These are phyloP conservation scores for Poeciliopsis turrubarensis DNA, from an alignment of 2,113 vertebrate species.

Conservation along the genomic window DNA sequence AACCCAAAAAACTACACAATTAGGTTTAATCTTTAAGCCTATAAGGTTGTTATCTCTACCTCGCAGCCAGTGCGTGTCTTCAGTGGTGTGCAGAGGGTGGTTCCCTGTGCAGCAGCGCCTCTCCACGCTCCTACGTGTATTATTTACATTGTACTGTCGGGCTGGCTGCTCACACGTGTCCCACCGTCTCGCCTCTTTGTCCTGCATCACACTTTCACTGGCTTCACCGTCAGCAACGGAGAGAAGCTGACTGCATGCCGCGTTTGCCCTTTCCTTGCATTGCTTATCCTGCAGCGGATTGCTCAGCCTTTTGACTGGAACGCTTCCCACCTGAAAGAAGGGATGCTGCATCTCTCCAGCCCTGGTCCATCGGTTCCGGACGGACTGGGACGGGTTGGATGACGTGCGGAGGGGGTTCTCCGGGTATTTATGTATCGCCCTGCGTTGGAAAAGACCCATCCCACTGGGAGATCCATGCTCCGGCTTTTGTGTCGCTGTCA, in stretches of 20 bases:
- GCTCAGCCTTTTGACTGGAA: constrained; percentile 32
- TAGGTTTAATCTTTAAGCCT: neutral
- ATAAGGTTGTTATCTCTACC: neutral
- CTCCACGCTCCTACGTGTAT: constrained; percentile 20
- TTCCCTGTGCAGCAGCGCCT: constrained; percentile 40
- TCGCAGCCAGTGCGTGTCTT: neutral
- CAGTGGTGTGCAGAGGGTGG: constrained; percentile 20
- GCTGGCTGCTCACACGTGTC: constrained; percentile 56
- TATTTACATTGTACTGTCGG: constrained; percentile 56
- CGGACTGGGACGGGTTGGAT: constrained; percentile 38
- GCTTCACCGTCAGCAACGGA: constrained; percentile 38
- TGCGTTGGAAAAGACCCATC: constrained; percentile 46
- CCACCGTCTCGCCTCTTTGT: constrained; percentile 58
- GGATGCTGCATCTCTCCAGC: constrained; percentile 16
- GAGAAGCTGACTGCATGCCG: constrained; percentile 35
- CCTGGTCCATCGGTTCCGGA: constrained; percentile 12
- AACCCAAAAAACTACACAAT: neutral
- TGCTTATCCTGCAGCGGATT: constrained; percentile 18
- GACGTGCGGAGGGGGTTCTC: constrained; percentile 43
- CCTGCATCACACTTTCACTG: constrained; percentile 43
- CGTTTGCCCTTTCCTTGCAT: constrained; percentile 31
- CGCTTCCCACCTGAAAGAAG: constrained; percentile 44
- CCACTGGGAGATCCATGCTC: constrained; percentile 67
- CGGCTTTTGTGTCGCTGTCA: constrained; percentile 45
- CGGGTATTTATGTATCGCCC: constrained; percentile 45